Percentiles rank a stretch among this genome's conserved stretches.
Conservation (phyloP, 2,113 vertebrate genomes). For the Struthidea cinerea region DNA sequence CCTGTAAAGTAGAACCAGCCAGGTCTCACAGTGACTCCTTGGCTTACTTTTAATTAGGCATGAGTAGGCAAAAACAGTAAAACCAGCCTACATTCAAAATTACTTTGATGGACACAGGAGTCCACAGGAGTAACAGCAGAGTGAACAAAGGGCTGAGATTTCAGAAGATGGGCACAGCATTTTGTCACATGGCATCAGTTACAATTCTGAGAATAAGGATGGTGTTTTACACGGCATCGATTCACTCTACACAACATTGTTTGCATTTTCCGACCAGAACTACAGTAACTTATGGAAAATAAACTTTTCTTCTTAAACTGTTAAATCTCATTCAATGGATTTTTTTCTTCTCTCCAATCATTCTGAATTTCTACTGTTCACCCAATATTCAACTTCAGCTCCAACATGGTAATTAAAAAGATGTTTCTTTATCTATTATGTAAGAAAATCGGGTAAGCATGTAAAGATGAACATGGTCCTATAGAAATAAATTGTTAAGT, state of each 20-base stretch:
- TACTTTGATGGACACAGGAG: neutral
- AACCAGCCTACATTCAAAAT: neutral
- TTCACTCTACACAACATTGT: neutral
- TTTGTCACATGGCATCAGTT: neutral
- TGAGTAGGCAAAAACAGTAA: neutral
- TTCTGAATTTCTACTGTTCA: neutral
- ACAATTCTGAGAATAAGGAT: neutral
- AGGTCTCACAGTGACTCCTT: neutral
- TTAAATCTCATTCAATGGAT: neutral
- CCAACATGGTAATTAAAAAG: neutral
- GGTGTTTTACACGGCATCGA: neutral
- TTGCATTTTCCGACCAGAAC: neutral
- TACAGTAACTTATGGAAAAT: neutral
- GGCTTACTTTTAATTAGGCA: neutral
- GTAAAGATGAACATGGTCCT: neutral
- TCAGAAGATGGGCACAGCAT: neutral
- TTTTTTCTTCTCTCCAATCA: neutral
- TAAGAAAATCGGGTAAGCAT: neutral
- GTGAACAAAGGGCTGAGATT: neutral
- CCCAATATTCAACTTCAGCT: neutral
- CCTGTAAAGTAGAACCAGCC: neutral
- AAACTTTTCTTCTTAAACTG: neutral
- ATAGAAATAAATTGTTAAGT: neutral
- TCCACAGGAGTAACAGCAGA: neutral
- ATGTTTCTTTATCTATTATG: neutral